Evolutionary conservation across 2,113 vertebrate genomes (phyloP), one percentile per base, ranked within the genome.

Genomic region (Dinomys branickii): DNA sequence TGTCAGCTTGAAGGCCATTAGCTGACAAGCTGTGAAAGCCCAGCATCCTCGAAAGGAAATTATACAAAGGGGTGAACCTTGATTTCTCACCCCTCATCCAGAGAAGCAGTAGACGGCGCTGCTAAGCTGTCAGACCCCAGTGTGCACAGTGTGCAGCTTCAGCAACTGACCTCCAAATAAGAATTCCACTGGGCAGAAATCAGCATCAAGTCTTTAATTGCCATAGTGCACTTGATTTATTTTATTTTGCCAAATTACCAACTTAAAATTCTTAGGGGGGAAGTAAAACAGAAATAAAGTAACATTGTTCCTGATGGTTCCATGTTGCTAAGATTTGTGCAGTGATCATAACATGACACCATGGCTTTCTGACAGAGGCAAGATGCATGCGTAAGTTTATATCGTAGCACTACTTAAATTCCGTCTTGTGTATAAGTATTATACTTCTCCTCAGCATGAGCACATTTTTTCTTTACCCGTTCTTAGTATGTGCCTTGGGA

Each of bases 41-140:
- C 90, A 93, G 83, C 56, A 84, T 19, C 63, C 56, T 63, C 16
- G 24, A n/a, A 92, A 63, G 83, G 84, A 98, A 97, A 97, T 92
- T 93, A 85, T 30, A 97, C 67, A 91, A 88, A 97, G 81, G 61
- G 85, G 69, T 78, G 83, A 96, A 20, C 20, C 22, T 95, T 88
- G 65, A 41, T 95, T 92, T 47, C 90, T 67, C 47, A 71, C 92
- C 97, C 90, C 92, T 97, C 85, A 94, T 0, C 2, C 41, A 3
- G 56, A 96, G 80, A 94, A 98, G 98, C 98, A 97, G 98, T 97
- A 98, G 98, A 98, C 98, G 98, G 98, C 98, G 98, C 98, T 97
- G 97, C 98, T 98, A 98, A 97, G 98, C 98, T 98, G 98, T 16
- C 75, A 97, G 97, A 61, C 93, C 3, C 13, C 96, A 97, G 73